phyloP scores from a whole-genome alignment of 2,888 invertebrate genomes.

The Mythimna lalbum region DNA sequence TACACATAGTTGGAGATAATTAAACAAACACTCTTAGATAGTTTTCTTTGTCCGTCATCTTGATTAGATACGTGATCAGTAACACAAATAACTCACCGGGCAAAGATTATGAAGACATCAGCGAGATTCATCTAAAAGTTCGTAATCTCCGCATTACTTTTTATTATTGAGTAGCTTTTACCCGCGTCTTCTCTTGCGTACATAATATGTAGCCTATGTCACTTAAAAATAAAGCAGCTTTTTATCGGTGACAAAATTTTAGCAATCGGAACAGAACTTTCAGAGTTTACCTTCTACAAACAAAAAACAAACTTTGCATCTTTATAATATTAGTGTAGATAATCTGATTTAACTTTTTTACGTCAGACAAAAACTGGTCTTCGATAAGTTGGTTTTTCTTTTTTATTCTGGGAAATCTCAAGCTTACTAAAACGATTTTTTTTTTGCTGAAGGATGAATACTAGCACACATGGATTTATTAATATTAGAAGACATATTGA shows the following conservation, averaged over 20 bases:
- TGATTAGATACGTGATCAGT: conserved; percentile 21
- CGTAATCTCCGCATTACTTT: conserved; percentile 19
- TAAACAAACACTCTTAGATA: not conserved
- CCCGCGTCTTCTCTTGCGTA: too few species aligned
- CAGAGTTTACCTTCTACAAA: too few species aligned
- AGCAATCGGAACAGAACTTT: too few species aligned
- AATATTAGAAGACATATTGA: not conserved
- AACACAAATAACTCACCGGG: not conserved
- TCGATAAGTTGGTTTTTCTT: not conserved
- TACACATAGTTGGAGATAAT: not conserved
- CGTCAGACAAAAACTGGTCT: not conserved
- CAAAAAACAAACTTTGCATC: too few species aligned
- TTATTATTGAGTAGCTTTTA: not conserved
- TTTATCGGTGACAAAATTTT: too few species aligned
- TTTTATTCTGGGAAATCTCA: not conserved
- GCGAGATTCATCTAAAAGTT: conserved; percentile 5
- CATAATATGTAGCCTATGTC: too few species aligned
- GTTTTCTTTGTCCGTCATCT: not conserved
- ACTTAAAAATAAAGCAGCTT: too few species aligned
- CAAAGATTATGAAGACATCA: conserved; percentile 8
- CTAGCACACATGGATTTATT: not conserved
- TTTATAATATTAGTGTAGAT: not conserved
- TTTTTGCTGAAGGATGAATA: not conserved
- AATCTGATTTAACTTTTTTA: not conserved
- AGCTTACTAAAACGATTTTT: not conserved